Evolutionary conservation across 2,797 vertebrate genomes (phyloP).

Genomic region (Sebastes paucispinis): DNA sequence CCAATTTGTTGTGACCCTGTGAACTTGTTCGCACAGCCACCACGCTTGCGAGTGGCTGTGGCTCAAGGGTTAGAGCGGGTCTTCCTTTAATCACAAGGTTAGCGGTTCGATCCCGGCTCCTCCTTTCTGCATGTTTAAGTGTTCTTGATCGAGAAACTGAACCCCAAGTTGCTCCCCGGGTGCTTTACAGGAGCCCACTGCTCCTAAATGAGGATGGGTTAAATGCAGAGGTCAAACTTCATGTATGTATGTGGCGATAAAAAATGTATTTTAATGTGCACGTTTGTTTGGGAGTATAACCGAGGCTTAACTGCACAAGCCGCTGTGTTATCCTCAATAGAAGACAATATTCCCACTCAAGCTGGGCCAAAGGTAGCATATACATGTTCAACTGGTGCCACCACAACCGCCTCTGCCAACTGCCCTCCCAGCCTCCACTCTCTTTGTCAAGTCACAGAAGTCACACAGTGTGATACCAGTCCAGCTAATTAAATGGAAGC

Average conservation of each 20-base stretch:
- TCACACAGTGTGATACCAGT: slow-evolving; percentile 28
- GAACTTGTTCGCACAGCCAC: neutral
- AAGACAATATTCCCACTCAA: slow-evolving; percentile 10
- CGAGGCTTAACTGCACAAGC: neutral
- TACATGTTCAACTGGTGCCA: slow-evolving; percentile 27
- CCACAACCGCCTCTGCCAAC: neutral
- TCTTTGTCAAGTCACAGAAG: slow-evolving; percentile 39
- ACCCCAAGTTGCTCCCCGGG: neutral
- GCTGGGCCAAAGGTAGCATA: slow-evolving; percentile 3
- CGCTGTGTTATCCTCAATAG: neutral
- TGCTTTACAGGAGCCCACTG: neutral
- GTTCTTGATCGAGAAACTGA: neutral
- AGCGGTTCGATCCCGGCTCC: neutral
- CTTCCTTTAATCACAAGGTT: too few species aligned
- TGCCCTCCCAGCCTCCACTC: neutral
- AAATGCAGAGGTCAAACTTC: neutral
- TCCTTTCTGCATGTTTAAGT: neutral
- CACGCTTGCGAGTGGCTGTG: neutral
- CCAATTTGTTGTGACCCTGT: neutral
- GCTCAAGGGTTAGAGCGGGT: neutral
- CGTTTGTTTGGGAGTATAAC: neutral
- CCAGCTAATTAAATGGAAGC: slow-evolving; percentile 65
- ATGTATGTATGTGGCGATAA: neutral
- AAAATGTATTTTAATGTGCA: neutral
- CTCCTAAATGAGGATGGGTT: neutral